A percentile compares a stretch with the other conserved stretches of the same genome.
Conservation (phyloP, 2,797 vertebrate genomes). For the Kryptopterus vitreolus region DNA sequence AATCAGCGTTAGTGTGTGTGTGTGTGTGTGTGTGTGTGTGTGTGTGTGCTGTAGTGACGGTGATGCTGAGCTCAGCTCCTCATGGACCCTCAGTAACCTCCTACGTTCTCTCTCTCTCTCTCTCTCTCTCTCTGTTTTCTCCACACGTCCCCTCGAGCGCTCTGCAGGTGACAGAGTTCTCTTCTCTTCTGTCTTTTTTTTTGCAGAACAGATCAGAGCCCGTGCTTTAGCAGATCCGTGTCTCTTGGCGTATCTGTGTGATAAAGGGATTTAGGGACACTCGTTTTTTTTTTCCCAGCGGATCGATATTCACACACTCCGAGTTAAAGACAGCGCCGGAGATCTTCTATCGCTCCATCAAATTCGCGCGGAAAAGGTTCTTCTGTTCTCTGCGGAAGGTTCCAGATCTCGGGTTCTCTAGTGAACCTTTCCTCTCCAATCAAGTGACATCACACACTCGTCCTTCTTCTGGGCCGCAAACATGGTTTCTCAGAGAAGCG, state of each 20-base stretch:
- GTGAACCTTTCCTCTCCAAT: neutral
- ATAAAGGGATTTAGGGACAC: slow-evolving; percentile 53
- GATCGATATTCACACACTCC: slow-evolving; percentile 97
- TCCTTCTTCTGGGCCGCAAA: neutral
- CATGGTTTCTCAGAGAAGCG: neutral
- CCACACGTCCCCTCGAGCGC: slow-evolving; percentile 11
- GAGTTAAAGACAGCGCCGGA: slow-evolving; percentile 69
- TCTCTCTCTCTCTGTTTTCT: neutral
- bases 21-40: no score
- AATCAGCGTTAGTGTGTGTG: slow-evolving; percentile 35
- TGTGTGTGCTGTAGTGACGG: slow-evolving; percentile 17
- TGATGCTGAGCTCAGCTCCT: slow-evolving; percentile 40
- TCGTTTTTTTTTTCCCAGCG: slow-evolving; percentile 84
- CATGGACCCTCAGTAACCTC: neutral
- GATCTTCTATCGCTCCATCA: slow-evolving; percentile 5
- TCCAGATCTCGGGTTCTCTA: neutral
- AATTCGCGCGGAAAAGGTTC: no score
- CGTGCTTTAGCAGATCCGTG: slow-evolving; percentile 11
- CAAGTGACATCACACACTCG: neutral
- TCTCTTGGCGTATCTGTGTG: slow-evolving; percentile 27
- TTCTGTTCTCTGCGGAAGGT: neutral
- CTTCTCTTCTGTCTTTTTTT: neutral
- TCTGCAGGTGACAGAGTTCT: slow-evolving; percentile 17
- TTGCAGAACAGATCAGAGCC: slow-evolving; percentile 19
- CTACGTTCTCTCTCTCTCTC: neutral